Percentiles rank a stretch among this genome's conserved stretches.
phyloP scores from a whole-genome alignment of 2,797 vertebrate genomes.

The Botia kubotai region DNA sequence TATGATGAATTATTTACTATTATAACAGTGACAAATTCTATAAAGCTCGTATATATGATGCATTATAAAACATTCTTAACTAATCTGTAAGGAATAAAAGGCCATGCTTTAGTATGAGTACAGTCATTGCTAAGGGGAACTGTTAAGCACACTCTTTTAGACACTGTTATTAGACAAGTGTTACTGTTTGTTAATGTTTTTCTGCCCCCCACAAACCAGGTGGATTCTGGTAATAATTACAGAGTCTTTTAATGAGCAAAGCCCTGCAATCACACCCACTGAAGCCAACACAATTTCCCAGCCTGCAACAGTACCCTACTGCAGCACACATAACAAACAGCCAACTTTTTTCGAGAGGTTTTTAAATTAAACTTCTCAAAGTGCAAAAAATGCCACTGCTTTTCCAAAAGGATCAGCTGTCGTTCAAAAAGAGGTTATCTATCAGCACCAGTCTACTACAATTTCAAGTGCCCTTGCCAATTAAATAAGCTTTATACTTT shows the following conservation, averaged over 20 bases:
- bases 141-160: too few species aligned
- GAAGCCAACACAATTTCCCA: neutral
- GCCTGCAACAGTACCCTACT: neutral
- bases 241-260: too few species aligned
- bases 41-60: neutral
- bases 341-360: neutral
- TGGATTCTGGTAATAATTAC: neutral
- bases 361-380: neutral
- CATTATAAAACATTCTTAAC: neutral
- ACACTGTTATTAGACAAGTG: too few species aligned
- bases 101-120: neutral
- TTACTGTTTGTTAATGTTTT: neutral
- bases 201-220: neutral
- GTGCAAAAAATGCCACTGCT: neutral
- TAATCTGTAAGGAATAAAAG: neutral
- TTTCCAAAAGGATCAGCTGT: neutral
- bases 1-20: neutral
- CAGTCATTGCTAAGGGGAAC: neutral
- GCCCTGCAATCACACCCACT: neutral
- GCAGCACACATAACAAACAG: neutral
- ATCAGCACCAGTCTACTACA: neutral
- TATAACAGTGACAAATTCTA: neutral
- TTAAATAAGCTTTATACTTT: conserved; percentile 9
- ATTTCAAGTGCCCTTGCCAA: conserved; percentile 10
- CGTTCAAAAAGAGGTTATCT: neutral